phyloP scores from a whole-genome alignment of 2,888 invertebrate species.

The Linnaemya tessellans region DNA sequence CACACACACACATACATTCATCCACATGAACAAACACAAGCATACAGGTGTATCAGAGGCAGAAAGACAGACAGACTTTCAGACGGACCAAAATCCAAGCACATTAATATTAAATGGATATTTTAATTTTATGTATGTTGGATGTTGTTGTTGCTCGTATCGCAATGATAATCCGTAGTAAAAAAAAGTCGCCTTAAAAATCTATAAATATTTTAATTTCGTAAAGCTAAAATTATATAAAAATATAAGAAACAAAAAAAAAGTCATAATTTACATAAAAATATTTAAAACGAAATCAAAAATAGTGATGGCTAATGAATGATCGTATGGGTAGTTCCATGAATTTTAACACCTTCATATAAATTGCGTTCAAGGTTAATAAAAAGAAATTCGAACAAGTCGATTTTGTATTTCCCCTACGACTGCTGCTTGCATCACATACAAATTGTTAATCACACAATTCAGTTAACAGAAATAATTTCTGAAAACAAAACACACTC shows the following conservation, averaged over 20 bases:
- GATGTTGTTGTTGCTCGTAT: slow-evolving; percentile 18
- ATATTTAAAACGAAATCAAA: slow-evolving; percentile 51
- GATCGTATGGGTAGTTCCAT: slow-evolving; percentile 54
- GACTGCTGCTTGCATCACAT: not conserved
- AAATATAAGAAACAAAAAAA: slow-evolving; percentile 22
- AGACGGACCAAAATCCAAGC: not conserved
- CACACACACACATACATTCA: not conserved
- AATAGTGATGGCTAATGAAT: slow-evolving; percentile 16
- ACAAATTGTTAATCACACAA: not conserved
- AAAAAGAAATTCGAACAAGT: not conserved
- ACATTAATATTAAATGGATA: slow-evolving; percentile 32
- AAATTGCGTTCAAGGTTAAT: slow-evolving; percentile 29
- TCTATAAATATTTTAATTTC: slow-evolving; percentile 57
- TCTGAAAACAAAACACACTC: not conserved
- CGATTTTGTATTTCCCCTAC: slow-evolving; percentile 1
- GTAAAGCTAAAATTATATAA: slow-evolving; percentile 18
- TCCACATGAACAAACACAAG: too few species aligned
- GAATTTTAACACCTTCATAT: slow-evolving; percentile 12
- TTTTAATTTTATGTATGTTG: slow-evolving; percentile 48
- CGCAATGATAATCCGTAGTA: slow-evolving; percentile 49
- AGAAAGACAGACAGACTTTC: not conserved
- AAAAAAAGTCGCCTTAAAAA: slow-evolving; percentile 32
- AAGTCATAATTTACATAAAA: slow-evolving; percentile 50
- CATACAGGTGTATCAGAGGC: slow-evolving; percentile 30
- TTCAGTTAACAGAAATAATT: not conserved